These are phyloP conservation scores for Silurus asotus DNA, from an alignment of 2,113 vertebrate species.

Conservation along the genomic window DNA sequence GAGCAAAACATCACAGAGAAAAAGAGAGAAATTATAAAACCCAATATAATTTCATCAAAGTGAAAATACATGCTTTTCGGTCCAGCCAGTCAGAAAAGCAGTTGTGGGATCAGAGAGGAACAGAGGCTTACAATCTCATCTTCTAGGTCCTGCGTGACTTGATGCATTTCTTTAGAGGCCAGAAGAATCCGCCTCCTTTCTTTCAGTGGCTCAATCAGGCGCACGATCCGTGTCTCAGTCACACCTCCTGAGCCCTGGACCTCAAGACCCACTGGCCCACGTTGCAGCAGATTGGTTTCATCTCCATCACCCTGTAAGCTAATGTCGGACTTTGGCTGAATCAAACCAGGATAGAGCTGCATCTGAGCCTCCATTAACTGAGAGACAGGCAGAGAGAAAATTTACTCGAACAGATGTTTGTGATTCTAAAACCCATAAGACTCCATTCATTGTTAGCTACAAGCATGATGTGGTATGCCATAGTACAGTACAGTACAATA, in stretches of 20 bases:
- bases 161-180: slow-evolving; percentile 88
- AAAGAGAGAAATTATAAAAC: background rate
- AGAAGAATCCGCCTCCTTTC: slow-evolving; percentile 82
- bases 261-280: slow-evolving; percentile 65
- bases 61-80: background rate
- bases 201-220: slow-evolving; percentile 81
- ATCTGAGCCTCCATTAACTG: slow-evolving; percentile 89
- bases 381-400: background rate
- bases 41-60: too few relatives aligned
- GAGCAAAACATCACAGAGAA: background rate
- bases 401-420: background rate
- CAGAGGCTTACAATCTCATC: slow-evolving; percentile 88
- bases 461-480: background rate
- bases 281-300: slow-evolving; percentile 68
- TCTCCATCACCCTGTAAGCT: slow-evolving; percentile 8
- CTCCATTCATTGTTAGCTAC: background rate
- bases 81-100: background rate
- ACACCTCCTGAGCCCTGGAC: slow-evolving; percentile 72
- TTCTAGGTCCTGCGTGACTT: slow-evolving; percentile 88
- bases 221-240: slow-evolving; percentile 79
- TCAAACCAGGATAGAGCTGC: slow-evolving; percentile 79
- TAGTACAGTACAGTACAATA: background rate
- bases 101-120: background rate
- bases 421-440: background rate
- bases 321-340: slow-evolving; percentile 62